phyloP scores from a whole-genome alignment of 1,140 invertebrate genomes.

The Zaprionus lachaisei region DNA sequence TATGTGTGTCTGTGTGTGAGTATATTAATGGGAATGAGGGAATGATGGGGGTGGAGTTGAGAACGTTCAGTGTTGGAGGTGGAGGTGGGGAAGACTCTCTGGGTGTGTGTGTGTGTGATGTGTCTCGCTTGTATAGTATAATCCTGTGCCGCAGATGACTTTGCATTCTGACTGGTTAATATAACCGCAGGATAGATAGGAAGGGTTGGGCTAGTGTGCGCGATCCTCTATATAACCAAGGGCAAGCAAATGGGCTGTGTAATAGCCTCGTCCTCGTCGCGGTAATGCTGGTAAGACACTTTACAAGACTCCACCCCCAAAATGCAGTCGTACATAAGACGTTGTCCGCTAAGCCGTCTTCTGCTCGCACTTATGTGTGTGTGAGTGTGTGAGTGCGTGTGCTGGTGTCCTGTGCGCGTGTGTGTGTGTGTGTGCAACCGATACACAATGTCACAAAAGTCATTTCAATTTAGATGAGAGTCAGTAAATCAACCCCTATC shows the following conservation, averaged over 20 bases:
- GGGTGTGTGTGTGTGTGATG: neutral
- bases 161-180: constrained; percentile 84
- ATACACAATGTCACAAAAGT: constrained; percentile 81
- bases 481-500: constrained; percentile 84
- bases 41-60: neutral
- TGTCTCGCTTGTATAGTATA: constrained; percentile 15
- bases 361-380: neutral
- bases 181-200: constrained; percentile 82
- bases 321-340: constrained; percentile 54
- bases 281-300: constrained; percentile 30
- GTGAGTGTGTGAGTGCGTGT: constrained; percentile 8
- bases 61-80: constrained; percentile 1
- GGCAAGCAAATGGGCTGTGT: constrained; percentile 63
- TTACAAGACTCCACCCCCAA: constrained; percentile 78
- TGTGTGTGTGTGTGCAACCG: constrained; percentile 56
- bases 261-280: constrained; percentile 43
- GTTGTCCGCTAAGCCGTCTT: constrained; percentile 37
- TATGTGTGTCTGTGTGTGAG: constrained; percentile 22
- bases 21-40: constrained; percentile 14
- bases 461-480: constrained; percentile 84
- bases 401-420: constrained; percentile 5
- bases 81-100: neutral
- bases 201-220: constrained; percentile 18
- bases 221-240: constrained; percentile 30
- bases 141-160: constrained; percentile 69